A percentile compares a stretch with the other conserved stretches of the same genome.
phyloP scores from a whole-genome alignment of 2,113 vertebrate genomes.

The Sprattus sprattus region DNA sequence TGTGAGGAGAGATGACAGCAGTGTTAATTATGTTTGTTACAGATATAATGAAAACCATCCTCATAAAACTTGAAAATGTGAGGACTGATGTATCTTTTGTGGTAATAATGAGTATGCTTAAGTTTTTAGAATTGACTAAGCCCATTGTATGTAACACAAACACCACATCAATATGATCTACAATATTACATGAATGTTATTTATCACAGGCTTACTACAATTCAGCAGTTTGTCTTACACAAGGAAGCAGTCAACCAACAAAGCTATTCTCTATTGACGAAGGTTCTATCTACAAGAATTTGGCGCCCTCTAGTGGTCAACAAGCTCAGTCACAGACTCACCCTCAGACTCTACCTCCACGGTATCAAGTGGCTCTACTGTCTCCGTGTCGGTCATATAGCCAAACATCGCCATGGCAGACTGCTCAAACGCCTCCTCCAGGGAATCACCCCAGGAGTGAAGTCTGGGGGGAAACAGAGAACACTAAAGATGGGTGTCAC shows the following conservation, averaged over 20 bases:
- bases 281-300: too few species aligned
- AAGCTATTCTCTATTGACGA: not conserved
- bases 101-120: not conserved
- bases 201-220: not conserved
- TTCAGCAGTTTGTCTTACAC: not conserved
- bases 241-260: not conserved
- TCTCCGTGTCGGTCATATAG: conserved; percentile 95
- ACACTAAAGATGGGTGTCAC: not conserved
- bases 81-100: not conserved
- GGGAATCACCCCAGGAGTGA: conserved; percentile 88
- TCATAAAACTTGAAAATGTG: not conserved
- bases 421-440: conserved; percentile 96
- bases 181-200: not conserved
- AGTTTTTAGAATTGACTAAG: too few species aligned
- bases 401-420: conserved; percentile 97
- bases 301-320: not conserved
- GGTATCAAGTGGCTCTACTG: conserved; percentile 85
- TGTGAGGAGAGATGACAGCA: conserved; percentile 50
- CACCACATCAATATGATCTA: too few species aligned
- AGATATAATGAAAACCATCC: not conserved
- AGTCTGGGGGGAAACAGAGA: conserved; percentile 70
- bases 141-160: too few species aligned
- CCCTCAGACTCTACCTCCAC: conserved; percentile 87
- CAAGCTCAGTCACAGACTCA: conserved; percentile 50
- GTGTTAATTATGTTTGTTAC: not conserved